phyloP scores from a whole-genome alignment of 2,113 vertebrate species.

The Pelmatolapia mariae region DNA sequence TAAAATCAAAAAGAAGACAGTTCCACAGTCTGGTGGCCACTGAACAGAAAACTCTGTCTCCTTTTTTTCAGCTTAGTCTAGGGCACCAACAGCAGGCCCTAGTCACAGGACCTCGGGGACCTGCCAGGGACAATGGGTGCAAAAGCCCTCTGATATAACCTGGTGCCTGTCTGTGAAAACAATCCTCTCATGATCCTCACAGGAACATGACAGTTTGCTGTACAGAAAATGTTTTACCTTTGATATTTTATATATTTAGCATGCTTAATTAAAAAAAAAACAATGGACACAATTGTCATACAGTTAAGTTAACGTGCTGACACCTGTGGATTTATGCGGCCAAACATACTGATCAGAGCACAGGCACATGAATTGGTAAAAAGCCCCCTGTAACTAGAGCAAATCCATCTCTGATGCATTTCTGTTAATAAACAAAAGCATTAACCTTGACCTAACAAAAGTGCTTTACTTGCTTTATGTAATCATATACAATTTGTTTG shows the following conservation, averaged over 20 bases:
- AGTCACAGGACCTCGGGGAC: not conserved
- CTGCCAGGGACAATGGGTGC: not conserved
- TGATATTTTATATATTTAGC: not conserved
- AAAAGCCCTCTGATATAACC: not conserved
- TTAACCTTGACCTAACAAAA: constrained; percentile 47
- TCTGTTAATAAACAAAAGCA: constrained; percentile 55
- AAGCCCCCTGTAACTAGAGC: not conserved
- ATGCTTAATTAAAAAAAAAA: not conserved
- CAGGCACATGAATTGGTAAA: constrained; percentile 13
- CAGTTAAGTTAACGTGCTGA: not conserved
- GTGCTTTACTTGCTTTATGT: constrained; percentile 28
- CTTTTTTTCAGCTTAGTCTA: not conserved
- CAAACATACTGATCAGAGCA: not conserved
- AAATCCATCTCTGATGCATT: constrained; percentile 31
- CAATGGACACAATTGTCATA: not conserved
- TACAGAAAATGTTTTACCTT: not conserved
- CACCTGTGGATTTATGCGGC: not conserved
- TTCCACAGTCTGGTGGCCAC: not conserved
- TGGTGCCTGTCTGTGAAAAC: not conserved
- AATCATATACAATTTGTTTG: constrained; percentile 47
- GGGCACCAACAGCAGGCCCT: not conserved
- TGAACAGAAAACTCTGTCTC: not conserved
- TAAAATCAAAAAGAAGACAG: not conserved
- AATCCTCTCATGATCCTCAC: not conserved
- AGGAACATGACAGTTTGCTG: not conserved